Evolutionary conservation across 2,797 vertebrate genomes (phyloP).

Genomic region (Lacerta viridis): DNA sequence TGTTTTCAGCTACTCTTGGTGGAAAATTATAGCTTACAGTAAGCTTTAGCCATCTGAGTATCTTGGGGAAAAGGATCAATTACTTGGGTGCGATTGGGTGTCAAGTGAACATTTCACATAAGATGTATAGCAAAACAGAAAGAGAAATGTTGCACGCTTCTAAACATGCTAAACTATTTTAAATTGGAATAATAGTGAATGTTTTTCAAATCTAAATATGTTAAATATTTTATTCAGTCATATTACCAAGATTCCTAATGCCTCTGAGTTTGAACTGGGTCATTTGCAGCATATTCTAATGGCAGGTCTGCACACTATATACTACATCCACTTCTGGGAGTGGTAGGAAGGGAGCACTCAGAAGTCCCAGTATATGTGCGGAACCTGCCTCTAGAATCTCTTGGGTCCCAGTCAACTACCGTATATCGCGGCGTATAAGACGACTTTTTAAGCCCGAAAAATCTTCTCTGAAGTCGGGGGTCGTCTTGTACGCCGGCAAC

Average conservation of each 20-base stretch:
- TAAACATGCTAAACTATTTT: background rate
- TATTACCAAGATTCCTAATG: background rate
- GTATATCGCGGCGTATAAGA: too few species aligned
- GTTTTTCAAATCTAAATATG: background rate
- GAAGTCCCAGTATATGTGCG: background rate
- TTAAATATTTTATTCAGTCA: background rate
- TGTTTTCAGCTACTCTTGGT: slow-evolving; percentile 63
- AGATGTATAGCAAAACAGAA: slow-evolving; percentile 43
- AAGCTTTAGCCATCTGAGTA: slow-evolving; percentile 53
- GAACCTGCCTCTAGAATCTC: background rate
- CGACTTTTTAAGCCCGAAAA: too few species aligned
- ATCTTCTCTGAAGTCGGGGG: too few species aligned
- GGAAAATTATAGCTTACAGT: slow-evolving; percentile 65
- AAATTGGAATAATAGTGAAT: background rate
- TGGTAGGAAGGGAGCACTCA: background rate
- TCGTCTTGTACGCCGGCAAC: too few species aligned
- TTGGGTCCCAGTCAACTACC: background rate
- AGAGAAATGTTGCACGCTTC: slow-evolving; percentile 5
- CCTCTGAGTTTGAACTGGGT: background rate
- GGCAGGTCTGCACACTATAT: too few species aligned
- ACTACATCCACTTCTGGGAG: background rate
- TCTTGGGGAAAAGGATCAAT: slow-evolving; percentile 43
- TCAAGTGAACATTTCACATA: slow-evolving; percentile 36
- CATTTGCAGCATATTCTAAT: background rate
- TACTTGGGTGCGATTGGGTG: slow-evolving; percentile 47